A percentile compares a stretch with the other conserved stretches of the same genome.
Conservation (phyloP, 2,797 vertebrate genomes). For the Chelidonichthys spinosus region DNA sequence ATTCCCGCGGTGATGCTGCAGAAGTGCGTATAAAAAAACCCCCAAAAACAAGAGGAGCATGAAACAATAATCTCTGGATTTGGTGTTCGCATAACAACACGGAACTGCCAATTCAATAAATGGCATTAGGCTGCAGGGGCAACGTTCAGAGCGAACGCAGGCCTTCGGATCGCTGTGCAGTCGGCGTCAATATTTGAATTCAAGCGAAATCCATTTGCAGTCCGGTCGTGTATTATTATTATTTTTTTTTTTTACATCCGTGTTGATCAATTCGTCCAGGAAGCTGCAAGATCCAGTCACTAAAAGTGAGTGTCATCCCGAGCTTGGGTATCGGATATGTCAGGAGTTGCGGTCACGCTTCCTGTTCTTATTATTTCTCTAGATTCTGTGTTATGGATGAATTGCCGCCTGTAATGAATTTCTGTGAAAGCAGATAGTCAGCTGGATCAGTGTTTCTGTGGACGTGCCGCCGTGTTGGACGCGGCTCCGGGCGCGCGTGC, state of each 20-base stretch:
- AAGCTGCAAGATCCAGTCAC: conserved; percentile 44
- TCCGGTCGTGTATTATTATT: conserved; percentile 3
- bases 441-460: conserved; percentile 30
- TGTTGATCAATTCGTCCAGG: conserved; percentile 41
- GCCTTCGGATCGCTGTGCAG: conserved; percentile 49
- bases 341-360: conserved; percentile 25
- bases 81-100: conserved; percentile 36
- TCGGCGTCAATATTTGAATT: conserved; percentile 47
- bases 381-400: conserved; percentile 7
- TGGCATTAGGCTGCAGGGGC: conserved; percentile 14
- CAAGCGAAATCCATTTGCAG: conserved; percentile 42
- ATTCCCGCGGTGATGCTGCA: conserved; percentile 64
- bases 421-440: conserved; percentile 43
- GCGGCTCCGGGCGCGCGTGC: conserved; percentile 27
- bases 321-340: conserved; percentile 5
- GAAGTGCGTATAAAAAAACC: conserved; percentile 50
- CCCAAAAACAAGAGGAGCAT: conserved; percentile 24
- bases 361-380: background rate
- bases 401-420: conserved; percentile 33
- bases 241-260: conserved; percentile 17
- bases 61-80: conserved; percentile 34
- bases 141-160: conserved; percentile 44
- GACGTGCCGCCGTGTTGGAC: conserved; percentile 26
- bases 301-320: conserved; percentile 44
- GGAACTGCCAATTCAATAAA: conserved; percentile 41